phyloP scores from a whole-genome alignment of 2,888 invertebrate genomes.

The Archaeoteleia sp. region DNA sequence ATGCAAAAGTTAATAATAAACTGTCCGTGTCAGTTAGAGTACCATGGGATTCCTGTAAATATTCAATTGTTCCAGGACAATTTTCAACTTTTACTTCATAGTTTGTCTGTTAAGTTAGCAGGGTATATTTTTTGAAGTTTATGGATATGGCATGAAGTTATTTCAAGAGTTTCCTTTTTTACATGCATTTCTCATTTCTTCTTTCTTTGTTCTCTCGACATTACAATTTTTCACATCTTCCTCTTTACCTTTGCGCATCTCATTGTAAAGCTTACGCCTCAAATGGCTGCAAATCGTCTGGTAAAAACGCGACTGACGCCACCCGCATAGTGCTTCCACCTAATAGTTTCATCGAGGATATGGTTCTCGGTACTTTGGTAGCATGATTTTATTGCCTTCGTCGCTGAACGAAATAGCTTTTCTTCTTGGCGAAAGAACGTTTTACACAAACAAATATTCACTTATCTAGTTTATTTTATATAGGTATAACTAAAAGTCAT shows the following conservation, averaged over 20 bases:
- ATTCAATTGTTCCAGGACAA: neutral
- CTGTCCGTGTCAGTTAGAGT: too few relatives aligned
- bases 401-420: conserved; percentile 2
- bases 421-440: neutral
- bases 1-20: too few relatives aligned
- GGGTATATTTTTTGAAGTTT: conserved; percentile 15
- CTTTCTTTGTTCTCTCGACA: conserved; percentile 27
- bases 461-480: neutral
- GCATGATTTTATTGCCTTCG: conserved; percentile 8
- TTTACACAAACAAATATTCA: conserved; percentile 2
- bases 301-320: conserved; percentile 38
- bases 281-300: conserved; percentile 44
- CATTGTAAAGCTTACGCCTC: conserved; percentile 38
- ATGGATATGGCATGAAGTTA: conserved; percentile 15
- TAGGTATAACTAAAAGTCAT: neutral
- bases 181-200: conserved; percentile 21
- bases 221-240: conserved; percentile 36
- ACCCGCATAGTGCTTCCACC: conserved; percentile 22
- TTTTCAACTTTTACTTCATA: neutral
- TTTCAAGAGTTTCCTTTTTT: conserved; percentile 21
- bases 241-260: conserved; percentile 35
- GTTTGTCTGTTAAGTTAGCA: neutral
- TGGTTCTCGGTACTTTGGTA: conserved; percentile 10
- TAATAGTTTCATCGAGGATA: conserved; percentile 31
- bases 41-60: too few relatives aligned